phyloP scores from a whole-genome alignment of 1,140 invertebrate species.

The Caenorhabditis inopinata region DNA sequence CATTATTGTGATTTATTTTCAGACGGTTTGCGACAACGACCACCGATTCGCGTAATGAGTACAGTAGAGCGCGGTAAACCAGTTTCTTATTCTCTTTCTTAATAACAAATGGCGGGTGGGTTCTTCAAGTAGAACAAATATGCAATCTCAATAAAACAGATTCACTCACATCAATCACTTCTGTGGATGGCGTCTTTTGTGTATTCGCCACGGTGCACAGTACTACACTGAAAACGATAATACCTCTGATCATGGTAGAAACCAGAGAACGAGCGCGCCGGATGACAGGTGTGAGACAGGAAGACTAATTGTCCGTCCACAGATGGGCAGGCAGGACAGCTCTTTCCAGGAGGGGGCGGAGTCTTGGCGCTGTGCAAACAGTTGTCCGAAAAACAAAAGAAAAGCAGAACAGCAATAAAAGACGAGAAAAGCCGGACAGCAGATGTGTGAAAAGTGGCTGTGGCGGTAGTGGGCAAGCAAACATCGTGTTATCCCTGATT shows the following conservation, averaged over 20 bases:
- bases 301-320: slow-evolving; percentile 1
- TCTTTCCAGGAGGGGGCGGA: not conserved
- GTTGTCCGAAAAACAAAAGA: slow-evolving; percentile 10
- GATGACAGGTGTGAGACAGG: slow-evolving; percentile 12
- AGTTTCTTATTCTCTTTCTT: too few species aligned
- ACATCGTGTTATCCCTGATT: slow-evolving; percentile 17
- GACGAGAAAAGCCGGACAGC: slow-evolving; percentile 4
- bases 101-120: too few species aligned
- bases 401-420: not conserved
- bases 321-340: slow-evolving; percentile 3
- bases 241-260: not conserved
- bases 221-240: not conserved
- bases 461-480: slow-evolving; percentile 17
- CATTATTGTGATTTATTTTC: too few species aligned
- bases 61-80: too few species aligned
- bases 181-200: not conserved
- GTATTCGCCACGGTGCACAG: not conserved
- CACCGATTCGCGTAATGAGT: too few species aligned
- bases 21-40: too few species aligned
- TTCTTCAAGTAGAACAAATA: too few species aligned
- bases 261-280: not conserved
- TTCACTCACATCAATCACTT: slow-evolving; percentile 11
- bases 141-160: too few species aligned
- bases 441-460: slow-evolving; percentile 29
- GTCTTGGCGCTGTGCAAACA: not conserved